Conservation (phyloP, 2,888 invertebrate species). For the Limnephilus lunatus region DNA sequence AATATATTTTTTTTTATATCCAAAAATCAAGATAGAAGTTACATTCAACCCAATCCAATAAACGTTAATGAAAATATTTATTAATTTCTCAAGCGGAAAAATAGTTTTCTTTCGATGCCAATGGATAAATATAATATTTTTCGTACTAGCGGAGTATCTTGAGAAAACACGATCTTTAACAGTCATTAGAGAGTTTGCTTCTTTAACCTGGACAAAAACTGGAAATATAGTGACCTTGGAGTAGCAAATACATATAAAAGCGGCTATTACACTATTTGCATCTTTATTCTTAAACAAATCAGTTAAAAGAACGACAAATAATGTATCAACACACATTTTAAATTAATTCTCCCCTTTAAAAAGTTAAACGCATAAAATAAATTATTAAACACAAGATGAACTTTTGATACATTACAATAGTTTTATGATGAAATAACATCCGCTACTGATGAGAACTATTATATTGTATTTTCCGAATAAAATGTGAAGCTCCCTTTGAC, state of each 20-base stretch:
- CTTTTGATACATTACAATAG: background rate
- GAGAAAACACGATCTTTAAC: background rate
- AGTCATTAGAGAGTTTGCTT: conserved; percentile 28
- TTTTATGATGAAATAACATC: background rate
- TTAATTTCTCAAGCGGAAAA: background rate
- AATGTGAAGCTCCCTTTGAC: background rate
- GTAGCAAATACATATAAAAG: background rate
- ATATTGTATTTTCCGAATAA: background rate
- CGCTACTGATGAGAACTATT: background rate
- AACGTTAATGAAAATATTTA: too few relatives aligned
- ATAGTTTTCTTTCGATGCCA: background rate
- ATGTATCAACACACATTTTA: too few relatives aligned
- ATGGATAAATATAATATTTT: background rate
- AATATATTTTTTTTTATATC: background rate
- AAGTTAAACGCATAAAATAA: background rate
- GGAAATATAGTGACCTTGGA: background rate
- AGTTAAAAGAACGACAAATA: background rate
- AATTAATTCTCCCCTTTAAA: background rate
- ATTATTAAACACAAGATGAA: background rate
- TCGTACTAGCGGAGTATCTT: background rate
- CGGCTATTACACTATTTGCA: background rate
- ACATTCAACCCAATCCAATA: too few relatives aligned
- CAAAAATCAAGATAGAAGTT: too few relatives aligned
- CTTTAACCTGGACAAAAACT: background rate
- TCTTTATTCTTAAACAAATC: background rate